A percentile compares a stretch with the other conserved stretches of the same genome.
Conservation (phyloP, 2,888 invertebrate genomes). For the Eubasilissa splendida region DNA sequence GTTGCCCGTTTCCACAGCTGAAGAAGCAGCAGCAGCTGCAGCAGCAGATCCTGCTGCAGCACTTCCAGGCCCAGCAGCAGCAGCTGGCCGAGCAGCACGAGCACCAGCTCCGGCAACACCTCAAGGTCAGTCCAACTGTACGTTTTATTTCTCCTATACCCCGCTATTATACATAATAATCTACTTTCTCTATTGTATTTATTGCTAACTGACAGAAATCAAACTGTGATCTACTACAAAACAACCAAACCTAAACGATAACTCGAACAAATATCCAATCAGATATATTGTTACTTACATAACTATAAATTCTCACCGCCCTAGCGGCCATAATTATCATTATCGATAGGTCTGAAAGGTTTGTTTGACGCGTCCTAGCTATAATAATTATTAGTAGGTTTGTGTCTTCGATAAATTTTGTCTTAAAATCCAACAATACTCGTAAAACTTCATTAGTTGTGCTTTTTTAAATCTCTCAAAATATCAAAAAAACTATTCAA, state of each 20-base stretch:
- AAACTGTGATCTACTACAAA: neutral
- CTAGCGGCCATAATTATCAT: too few species aligned
- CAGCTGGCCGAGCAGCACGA: slow-evolving; percentile 93
- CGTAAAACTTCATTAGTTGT: too few species aligned
- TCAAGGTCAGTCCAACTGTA: slow-evolving; percentile 77
- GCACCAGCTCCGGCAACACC: slow-evolving; percentile 89
- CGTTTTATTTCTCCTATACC: neutral
- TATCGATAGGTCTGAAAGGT: too few species aligned
- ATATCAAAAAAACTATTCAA: too few species aligned
- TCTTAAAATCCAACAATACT: too few species aligned
- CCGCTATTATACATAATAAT: neutral
- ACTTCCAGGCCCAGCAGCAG: slow-evolving; percentile 93
- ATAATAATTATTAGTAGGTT: too few species aligned
- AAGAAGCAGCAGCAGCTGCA: slow-evolving; percentile 95
- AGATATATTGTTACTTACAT: too few species aligned
- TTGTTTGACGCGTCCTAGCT: too few species aligned
- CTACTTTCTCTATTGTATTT: neutral
- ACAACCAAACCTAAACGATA: neutral
- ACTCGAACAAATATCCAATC: neutral
- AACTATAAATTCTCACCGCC: too few species aligned
- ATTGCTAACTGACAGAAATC: neutral
- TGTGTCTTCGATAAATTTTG: too few species aligned
- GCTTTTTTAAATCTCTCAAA: too few species aligned
- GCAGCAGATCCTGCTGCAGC: slow-evolving; percentile 91
- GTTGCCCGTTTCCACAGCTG: slow-evolving; percentile 76